These are phyloP conservation scores for Notospermus geniculatus DNA, from an alignment of 1,140 invertebrate species.

Conservation along the genomic window DNA sequence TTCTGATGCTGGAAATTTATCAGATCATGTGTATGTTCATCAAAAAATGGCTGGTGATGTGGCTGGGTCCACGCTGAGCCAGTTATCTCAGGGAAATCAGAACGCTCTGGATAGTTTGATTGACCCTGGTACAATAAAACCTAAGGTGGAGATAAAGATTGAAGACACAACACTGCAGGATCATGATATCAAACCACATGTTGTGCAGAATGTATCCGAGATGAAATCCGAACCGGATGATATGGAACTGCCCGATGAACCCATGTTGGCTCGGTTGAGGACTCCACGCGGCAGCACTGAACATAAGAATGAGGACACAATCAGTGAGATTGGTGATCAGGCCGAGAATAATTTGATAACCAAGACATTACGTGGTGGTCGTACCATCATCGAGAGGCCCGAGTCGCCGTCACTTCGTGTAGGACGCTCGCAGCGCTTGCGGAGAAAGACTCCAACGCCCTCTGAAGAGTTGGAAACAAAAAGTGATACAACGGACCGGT, in stretches of 20 bases:
- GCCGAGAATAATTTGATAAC: not conserved
- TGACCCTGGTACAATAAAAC: too few relatives aligned
- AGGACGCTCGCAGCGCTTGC: not conserved
- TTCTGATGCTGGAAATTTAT: too few relatives aligned
- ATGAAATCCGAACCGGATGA: not conserved
- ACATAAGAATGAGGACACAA: slow-evolving; percentile 5
- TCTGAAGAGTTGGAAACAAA: not conserved
- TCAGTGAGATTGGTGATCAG: not conserved
- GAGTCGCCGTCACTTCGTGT: slow-evolving; percentile 2
- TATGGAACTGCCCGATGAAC: not conserved
- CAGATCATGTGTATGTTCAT: too few relatives aligned
- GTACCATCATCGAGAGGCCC: slow-evolving; percentile 2
- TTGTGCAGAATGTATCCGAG: not conserved
- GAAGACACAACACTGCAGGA: too few relatives aligned
- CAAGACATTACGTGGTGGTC: not conserved
- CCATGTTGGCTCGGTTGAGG: not conserved
- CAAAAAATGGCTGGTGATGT: too few relatives aligned
- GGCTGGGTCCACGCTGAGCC: too few relatives aligned
- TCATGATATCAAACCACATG: too few relatives aligned
- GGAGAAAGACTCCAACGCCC: not conserved
- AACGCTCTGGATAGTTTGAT: too few relatives aligned
- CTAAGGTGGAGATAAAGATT: too few relatives aligned
- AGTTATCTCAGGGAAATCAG: too few relatives aligned
- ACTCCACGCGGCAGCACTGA: slow-evolving; percentile 1
- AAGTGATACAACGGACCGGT: slow-evolving; percentile 4